Base-by-base conservation (phyloP, 35 echinoderm and acorn worm species). In the Ophiothrix spiculata region DNA sequence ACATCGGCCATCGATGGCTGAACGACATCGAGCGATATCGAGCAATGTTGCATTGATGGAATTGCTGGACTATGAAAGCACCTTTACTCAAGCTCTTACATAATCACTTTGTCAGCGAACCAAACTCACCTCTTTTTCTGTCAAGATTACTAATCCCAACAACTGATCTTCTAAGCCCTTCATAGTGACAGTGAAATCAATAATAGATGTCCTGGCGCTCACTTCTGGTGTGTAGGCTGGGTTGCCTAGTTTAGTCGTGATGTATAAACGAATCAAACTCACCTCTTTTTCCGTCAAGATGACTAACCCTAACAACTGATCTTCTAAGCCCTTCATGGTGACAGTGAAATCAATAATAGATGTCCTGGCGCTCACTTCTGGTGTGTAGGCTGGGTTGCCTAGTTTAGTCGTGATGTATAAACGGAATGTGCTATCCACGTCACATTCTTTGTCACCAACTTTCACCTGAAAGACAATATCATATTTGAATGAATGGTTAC, bases 161-260 rank as follows among this genome's bases (percentile, higher is more conserved):
- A 97, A 76, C 78, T 93, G 95, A 39, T 93, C 91, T 83, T 93
- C 91, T n/a, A 93, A 56, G 17, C 91, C 95, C 69, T 93, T 97
- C 88, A 97, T 97, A 80, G 95, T 97, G 80, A 97, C 95, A 81
- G 95, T 97, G 88, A 97, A 97, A 77, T 97, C 91, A 39, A 92
- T 92, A 56, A 90, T 90, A 36, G 92, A 94, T 21, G 95, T 97
- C 25, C 95, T 74, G 14, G 95, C 95, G 54, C 95, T 97, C 69
- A 97, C 77, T 77, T 97, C 94, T 1, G 95, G 95, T 35, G 95
- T 97, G 88, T 97, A 97, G 8, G 95, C 95, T 34, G 95, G 95
- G 74, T 97, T 93, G 29, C 87, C 87, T 31, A 97, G 95, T 56
- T 97, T 97, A 73, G 95, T 97, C n/a, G 95, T 97, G 60, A 97